Evolutionary conservation across 2,113 vertebrate genomes (phyloP), one percentile per base, ranked within the genome.

Genomic region (Symphodus melops): DNA sequence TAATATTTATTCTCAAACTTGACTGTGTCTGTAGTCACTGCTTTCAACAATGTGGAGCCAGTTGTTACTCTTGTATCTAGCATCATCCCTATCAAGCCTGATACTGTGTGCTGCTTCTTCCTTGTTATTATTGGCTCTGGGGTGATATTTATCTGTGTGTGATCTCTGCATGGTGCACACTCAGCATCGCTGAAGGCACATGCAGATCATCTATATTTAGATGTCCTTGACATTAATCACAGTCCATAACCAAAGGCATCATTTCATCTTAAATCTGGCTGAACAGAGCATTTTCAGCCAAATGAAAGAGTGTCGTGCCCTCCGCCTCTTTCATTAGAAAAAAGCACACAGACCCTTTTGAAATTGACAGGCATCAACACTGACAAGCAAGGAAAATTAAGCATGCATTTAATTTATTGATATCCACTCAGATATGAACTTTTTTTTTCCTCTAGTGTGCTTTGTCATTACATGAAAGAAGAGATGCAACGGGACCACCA

Each of bases 191-290:
- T 68, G 68, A 56, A 67, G 68, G 76, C 72, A 70, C 54, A 60
- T 73, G 76, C 68, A 73, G 49, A 82, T 75, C 80, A 73, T 74
- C 83, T 89, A 86, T 86, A 90, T 91, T 91, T 88, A 89, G 82
- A 90, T 81, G 90, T 92, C 92, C 90, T 94, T 93, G 86, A 88
- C 86, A 92, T 88, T 86, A 87, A 91, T 88, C 88, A 83, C 56
- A 58, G 77, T 85, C 86, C 75, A 91, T 92, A 92, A 92, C 79
- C 89, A 86, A 88, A 89, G 79, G 82, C 84, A 91, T 92, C 85
- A 88, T 93, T 92, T 93, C 88, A 93, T 93, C 86, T 94, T 77
- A 89, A 89, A 93, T 87, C 90, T 89, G 87, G 84, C 88, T 72
- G 75, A 88, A 84, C 73, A 67, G 69, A 75, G 74, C 69, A 78